Base-by-base conservation (phyloP, 1,140 invertebrate genomes). In the Drosophila seguyi region DNA sequence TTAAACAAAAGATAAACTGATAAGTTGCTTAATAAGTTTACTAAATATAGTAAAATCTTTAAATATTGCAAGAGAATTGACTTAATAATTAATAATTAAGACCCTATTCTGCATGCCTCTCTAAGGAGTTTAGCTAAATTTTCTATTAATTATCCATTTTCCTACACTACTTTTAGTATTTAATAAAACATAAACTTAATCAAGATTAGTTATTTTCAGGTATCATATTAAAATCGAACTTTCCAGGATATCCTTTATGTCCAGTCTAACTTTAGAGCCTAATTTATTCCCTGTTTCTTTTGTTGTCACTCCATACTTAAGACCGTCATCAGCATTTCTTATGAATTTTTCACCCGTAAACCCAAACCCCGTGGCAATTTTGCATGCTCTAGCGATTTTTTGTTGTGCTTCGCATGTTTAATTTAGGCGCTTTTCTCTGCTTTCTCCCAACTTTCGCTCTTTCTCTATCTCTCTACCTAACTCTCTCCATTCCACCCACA, bases 311-410 rank as follows among this genome's bases (percentile, higher is more conserved):
- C 29, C 45, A 45, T 67, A 57, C 78, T 83, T 80, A 80, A 88
- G 68, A 87, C 75, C 83, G 69, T 86, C 78, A 86, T 86, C 83
- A 88, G 84, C 80, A 77, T 88, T 88, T 81, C 76, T 68, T 61
- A 80, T 79, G 66, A 50, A 71, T 66, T 65, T 62, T 47, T 41
- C 36, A 44, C 39, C 8, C 44, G 0, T 3, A 16, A 25, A 22
- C 13, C 16, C 42, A 13, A 18, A 16, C 41, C 36, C 27, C 38
- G 4, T 20, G 39, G 44, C 45, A 63, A 87, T 79, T 87, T 87
- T 82, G 79, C 84, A 74, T 87, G 83, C 50, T 53, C 71, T 36
- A 87, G 60, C 62, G 53, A 77, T 83, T 88, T 76, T 52, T 77
- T 67, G 66, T 65, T 88, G 84, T 88, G 79, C 52, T 69, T 71